These are phyloP conservation scores for Hippoglossus stenolepis DNA, from an alignment of 2,113 vertebrate genomes.

Conservation along the genomic window DNA sequence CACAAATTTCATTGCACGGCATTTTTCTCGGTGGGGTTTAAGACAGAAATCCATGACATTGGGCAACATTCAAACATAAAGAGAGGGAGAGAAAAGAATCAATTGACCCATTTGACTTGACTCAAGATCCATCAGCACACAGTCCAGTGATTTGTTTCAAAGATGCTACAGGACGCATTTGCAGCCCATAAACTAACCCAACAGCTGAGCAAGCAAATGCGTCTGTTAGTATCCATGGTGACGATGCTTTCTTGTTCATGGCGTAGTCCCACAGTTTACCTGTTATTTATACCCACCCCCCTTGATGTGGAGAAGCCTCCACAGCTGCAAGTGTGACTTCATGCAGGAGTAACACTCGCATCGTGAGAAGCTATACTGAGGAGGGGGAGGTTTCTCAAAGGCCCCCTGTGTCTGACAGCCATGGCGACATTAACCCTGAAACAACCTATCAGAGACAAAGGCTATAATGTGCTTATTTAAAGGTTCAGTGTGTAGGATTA, in stretches of 20 bases:
- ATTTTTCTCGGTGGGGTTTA: background rate
- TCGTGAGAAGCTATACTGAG: background rate
- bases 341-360: slow-evolving; percentile 3
- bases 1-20: background rate
- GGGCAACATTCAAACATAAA: no score
- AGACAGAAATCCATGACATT: background rate
- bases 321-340: slow-evolving; percentile 25
- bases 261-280: slow-evolving; percentile 9
- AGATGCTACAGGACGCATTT: background rate
- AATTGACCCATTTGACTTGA: background rate
- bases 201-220: slow-evolving; percentile 34
- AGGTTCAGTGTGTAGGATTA: no score
- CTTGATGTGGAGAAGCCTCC: slow-evolving; percentile 8
- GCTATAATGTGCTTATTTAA: no score
- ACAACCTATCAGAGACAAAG: no score
- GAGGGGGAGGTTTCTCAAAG: no score
- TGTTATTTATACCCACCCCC: slow-evolving; percentile 15
- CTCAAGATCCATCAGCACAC: background rate
- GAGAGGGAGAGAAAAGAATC: background rate
- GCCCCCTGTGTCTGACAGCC: no score
- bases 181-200: background rate
- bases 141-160: background rate
- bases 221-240: slow-evolving; percentile 38
- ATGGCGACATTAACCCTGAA: no score
- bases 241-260: slow-evolving; percentile 19